Evolutionary conservation across 2,113 vertebrate genomes (phyloP).

Genomic region (Tupaia tana): DNA sequence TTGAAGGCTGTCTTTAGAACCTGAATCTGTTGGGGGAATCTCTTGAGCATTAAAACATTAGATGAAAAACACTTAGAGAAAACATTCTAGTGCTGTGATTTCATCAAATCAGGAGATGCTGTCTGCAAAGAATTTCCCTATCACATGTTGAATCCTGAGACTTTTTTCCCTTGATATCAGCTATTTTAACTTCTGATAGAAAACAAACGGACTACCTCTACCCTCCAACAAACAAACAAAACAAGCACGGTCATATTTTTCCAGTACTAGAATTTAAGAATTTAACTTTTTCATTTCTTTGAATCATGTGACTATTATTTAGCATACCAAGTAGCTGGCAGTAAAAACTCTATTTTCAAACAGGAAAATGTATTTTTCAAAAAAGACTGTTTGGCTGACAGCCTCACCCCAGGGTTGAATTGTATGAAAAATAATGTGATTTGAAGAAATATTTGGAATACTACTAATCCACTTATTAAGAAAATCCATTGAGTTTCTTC

Average conservation of each 20-base stretch:
- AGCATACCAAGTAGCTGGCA: neutral
- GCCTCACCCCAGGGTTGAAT: conserved; percentile 40
- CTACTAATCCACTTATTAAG: conserved; percentile 49
- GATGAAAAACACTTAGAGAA: neutral
- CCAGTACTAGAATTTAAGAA: neutral
- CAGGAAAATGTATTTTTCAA: conserved; percentile 55
- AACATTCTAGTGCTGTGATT: conserved; percentile 14
- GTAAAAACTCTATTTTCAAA: neutral
- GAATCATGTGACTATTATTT: neutral
- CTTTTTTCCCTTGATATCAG: neutral
- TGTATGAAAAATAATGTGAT: conserved; percentile 70
- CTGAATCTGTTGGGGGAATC: neutral
- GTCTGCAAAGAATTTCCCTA: conserved; percentile 3
- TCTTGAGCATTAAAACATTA: neutral
- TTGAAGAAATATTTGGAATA: conserved; percentile 62
- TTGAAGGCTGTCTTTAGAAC: neutral
- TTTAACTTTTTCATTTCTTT: conserved; percentile 4
- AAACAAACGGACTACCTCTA: neutral
- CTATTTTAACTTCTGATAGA: conserved; percentile 41
- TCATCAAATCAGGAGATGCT: neutral
- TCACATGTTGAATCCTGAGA: neutral
- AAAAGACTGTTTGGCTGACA: conserved; percentile 41
- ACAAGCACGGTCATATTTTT: neutral
- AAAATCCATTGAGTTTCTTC: conserved; percentile 40
- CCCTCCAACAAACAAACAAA: neutral